Evolutionary conservation across 2,113 vertebrate genomes (phyloP), one percentile per base, ranked within the genome.

Genomic region (Psephotus haematonotus): DNA sequence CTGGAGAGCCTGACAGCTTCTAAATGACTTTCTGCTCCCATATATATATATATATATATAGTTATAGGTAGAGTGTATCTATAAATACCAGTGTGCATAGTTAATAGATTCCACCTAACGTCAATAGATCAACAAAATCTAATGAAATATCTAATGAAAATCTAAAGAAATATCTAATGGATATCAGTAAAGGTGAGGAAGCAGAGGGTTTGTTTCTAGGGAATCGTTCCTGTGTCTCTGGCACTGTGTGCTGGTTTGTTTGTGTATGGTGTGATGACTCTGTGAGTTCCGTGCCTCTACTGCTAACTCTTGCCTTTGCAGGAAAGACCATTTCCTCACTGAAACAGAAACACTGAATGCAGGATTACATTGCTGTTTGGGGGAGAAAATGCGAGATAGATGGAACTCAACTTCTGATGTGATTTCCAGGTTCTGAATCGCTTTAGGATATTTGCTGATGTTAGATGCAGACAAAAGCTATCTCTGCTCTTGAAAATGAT

Each of bases 101-200:
- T 35, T 75, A 50, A 35, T 24, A 49, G 35, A 57, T 15, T 63
- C 78, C 37, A 7, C 24, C 37, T 46, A 20, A 22, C 41, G n/a
- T 22, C 68, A 43, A 3, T 13, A 67, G 44, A 41, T 65, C 78
- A 35, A 10, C 24, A 11, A 24, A 19, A 55, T 16, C n/a, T 46
- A 47, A 44, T 63, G 57, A 52, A 80, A 20, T 39, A 28, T 6
- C 55, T 71, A 14, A 11, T 7, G 20, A 11, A 24, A 19, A 55
- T 16, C n/a, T 46, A 47, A 44, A 67, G 57, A 52, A 80, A 20
- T 39, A 28, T 6, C 55, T 71, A 14, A 11, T 7, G 20, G 31
- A 0, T 53, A 17, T 33, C 0, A 1, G 27, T 6, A 13, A 44
- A 41, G 35, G 33, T 31, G 57, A 31, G 63, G 65, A 57, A 71